phyloP scores from a whole-genome alignment of 2,113 vertebrate species.

The Actinemys pallida region DNA sequence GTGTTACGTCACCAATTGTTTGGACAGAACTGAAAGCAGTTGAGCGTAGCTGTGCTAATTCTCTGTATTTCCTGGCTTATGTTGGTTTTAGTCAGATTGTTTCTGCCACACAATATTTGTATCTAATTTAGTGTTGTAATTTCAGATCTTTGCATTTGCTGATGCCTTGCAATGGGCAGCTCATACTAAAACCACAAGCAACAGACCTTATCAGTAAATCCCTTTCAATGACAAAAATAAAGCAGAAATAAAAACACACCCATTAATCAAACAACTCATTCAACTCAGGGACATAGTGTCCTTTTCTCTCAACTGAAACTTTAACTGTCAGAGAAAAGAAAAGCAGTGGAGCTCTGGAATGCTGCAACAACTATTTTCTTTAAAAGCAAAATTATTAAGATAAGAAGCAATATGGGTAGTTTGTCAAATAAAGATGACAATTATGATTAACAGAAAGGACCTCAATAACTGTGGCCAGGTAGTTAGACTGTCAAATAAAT shows the following conservation, averaged over 20 bases:
- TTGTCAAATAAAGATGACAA: slow-evolving; percentile 55
- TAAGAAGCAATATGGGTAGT: slow-evolving; percentile 42
- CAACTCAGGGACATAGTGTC: not conserved
- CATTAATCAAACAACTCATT: slow-evolving; percentile 52
- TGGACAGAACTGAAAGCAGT: not conserved
- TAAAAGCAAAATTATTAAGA: slow-evolving; percentile 49
- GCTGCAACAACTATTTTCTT: slow-evolving; percentile 12
- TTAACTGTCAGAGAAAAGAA: slow-evolving; percentile 36
- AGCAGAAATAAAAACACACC: slow-evolving; percentile 13
- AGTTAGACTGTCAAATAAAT: slow-evolving; percentile 44
- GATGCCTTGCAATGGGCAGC: not conserved
- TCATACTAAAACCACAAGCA: slow-evolving; percentile 34
- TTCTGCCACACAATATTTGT: not conserved
- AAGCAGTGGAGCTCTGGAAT: not conserved
- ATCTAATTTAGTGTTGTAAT: not conserved
- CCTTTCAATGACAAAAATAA: slow-evolving; percentile 48
- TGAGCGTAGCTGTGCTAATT: not conserved
- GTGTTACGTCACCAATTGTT: not conserved
- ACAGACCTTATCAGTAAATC: slow-evolving; percentile 40
- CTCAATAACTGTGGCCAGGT: not conserved
- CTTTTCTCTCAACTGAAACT: slow-evolving; percentile 56
- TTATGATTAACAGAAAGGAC: slow-evolving; percentile 40
- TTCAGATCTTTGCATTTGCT: slow-evolving; percentile 14
- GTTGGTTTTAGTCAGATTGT: not conserved
- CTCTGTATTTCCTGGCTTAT: not conserved